Evolutionary conservation across 2,888 invertebrate species (phyloP).

Genomic region (Monoplex corrugatus): DNA sequence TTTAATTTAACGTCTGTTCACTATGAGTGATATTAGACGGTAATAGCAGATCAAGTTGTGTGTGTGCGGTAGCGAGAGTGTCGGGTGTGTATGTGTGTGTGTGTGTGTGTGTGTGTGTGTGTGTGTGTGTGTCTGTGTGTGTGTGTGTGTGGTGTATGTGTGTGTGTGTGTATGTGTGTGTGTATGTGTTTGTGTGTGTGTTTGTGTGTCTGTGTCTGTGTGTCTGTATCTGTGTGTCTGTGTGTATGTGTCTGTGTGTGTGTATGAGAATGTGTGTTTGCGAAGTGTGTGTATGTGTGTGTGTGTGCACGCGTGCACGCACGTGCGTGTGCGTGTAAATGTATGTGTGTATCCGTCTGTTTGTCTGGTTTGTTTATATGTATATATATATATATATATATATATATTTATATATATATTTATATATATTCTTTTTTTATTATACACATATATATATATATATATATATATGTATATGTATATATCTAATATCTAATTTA

Average conservation of each 20-base stretch:
- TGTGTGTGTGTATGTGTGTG: slow-evolving; percentile 20
- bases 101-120: too few relatives aligned
- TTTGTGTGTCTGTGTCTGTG: slow-evolving; percentile 5
- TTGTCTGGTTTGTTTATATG: background rate
- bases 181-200: slow-evolving; percentile 14
- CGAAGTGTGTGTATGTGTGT: background rate
- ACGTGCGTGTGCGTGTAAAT: background rate
- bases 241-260: background rate
- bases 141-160: background rate
- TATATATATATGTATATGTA: slow-evolving; percentile 38
- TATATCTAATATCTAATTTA: background rate
- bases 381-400: background rate
- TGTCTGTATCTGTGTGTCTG: background rate
- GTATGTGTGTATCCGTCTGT: slow-evolving; percentile 14
- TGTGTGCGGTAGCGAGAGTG: background rate
- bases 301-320: background rate
- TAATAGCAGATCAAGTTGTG: background rate
- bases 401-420: background rate
- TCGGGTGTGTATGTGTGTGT: too few relatives aligned
- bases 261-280: too few relatives aligned
- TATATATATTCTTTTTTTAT: background rate
- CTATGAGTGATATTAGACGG: background rate
- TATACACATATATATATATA: slow-evolving; percentile 10
- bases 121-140: too few relatives aligned
- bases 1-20: too few relatives aligned